Evolutionary conservation across 1,140 invertebrate species (phyloP), one percentile per base, ranked within the genome.

Genomic region (Drosophila novamexicana): DNA sequence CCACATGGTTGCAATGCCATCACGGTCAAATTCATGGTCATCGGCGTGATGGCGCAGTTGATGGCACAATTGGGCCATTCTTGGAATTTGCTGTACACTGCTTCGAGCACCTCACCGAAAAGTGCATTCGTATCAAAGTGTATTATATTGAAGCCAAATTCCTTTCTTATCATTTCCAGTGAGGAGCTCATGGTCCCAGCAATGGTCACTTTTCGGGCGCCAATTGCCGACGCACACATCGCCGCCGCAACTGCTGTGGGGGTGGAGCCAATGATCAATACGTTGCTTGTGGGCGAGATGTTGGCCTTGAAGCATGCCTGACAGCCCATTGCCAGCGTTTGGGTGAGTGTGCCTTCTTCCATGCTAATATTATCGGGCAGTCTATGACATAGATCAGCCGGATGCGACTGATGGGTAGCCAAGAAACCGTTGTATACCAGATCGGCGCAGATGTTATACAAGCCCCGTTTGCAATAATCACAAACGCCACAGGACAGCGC

Each of bases 21-120:
- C 0, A 91, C 74, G 7, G 80, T 74, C 34, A 91, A 53, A 59
- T 91, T 91, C 90, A 91, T 90, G 1, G 85, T 88, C 79, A 78
- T 77, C 0, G 78, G 75, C 0, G 77, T 70, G 1, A 90, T 72
- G 44, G 82, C 77, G 36, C 86, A 91, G 34, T 91, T 91, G 0
- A 91, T 90, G 10, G 74, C 76, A 22, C 75, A 76, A 39, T 77
- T 75, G 18, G 90, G 90, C 89, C 90, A 90, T 7, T 69, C 75
- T 1, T 42, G 39, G n/a, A 90, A 76, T 29, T 77, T 66, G 34
- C 58, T 58, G 49, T 76, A 78, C 1, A 91, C 64, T 8, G 62
- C 39, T 16, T 89, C 81, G 0, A 91, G 74, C 1, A 85, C 81
- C 53, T 85, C 76, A 1, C 71, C 69, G 22, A 77, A 76, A 2